Conservation (phyloP, 2,797 vertebrate species). For the Benthosema pterotum region DNA sequence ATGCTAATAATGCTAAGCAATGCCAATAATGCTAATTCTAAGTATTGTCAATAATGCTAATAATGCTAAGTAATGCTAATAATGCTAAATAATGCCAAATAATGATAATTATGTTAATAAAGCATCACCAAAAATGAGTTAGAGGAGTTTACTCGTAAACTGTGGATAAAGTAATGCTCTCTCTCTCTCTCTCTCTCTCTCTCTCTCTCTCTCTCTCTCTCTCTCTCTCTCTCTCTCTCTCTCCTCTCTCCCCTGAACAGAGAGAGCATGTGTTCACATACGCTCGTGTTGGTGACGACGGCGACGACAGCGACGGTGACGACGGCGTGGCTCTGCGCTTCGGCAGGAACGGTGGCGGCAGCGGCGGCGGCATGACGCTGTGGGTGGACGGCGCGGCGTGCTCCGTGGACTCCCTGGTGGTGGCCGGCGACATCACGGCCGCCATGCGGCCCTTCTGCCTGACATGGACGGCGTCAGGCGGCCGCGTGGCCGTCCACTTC, state of each 20-base stretch:
- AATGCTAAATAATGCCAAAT: no score
- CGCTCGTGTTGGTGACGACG: slow-evolving; percentile 16
- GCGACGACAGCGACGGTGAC: not conserved
- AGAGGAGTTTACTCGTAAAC: no score
- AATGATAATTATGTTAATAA: no score
- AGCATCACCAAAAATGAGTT: no score
- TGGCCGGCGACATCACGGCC: slow-evolving; percentile 72
- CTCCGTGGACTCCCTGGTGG: slow-evolving; percentile 69
- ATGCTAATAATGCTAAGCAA: no score
- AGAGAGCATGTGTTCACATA: slow-evolving; percentile 87
- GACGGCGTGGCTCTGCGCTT: slow-evolving; percentile 73
- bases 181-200: not conserved
- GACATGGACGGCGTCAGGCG: slow-evolving; percentile 76
- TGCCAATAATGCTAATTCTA: no score
- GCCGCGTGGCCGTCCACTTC: slow-evolving; percentile 72
- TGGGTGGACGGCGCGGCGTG: slow-evolving; percentile 75
- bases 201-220: not conserved
- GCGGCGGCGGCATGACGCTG: slow-evolving; percentile 67
- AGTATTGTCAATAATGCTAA: no score
- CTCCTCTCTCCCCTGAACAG: slow-evolving; percentile 5
- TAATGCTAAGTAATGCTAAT: no score
- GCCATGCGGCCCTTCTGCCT: slow-evolving; percentile 85
- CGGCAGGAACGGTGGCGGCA: slow-evolving; percentile 50
- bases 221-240: not conserved
- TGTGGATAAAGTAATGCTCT: no score